Evolutionary conservation across 1,140 invertebrate species (phyloP), one percentile per base, ranked within the genome.

Genomic region (Meteorus sp.): DNA sequence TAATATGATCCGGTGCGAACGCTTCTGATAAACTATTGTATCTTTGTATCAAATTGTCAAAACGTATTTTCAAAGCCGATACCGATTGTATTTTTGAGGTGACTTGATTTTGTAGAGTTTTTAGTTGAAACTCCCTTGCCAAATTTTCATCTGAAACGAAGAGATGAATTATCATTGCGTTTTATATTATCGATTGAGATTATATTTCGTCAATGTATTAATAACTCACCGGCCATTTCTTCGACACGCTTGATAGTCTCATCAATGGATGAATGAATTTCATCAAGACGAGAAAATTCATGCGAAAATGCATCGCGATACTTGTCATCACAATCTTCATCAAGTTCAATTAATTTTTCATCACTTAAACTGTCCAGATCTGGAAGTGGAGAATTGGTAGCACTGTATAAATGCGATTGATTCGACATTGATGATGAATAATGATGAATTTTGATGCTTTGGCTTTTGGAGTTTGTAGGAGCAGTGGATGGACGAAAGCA

Each of bases 1-100:
- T 83, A 60, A 92, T 91, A 62, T 87, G 84, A 62, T 88, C 84
- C 0, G 90, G 89, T 9, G 86, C 83, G 68, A 88, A 91, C 62
- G 85, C 84, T 56, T 89, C 86, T 0, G 87, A 86, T 39, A 91
- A 73, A 65, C 85, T 85, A 63, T 88, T 84, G 67, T 91, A 89
- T 60, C 85, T 83, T 64, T 82, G 78, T 67, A 88, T 86, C 6
- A 89, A 66, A 60, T 82, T 76, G 67, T 91, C 89, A 67, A 87
- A 90, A 65, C 84, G 85, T 68, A 85, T 83, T 59, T 88, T 88
- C 63, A 91, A 73, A 56, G 85, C 81, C n/a, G 85, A 84, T 1
- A 90, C 82, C 0, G 82, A 83, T 48, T 88, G 84, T 22, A 88
- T 82, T 61, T 86, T 84, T 19, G 85, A 82, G 13, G 84, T 76